Base-by-base conservation (phyloP, 2,797 vertebrate species). In the Acipenser transmontanus region DNA sequence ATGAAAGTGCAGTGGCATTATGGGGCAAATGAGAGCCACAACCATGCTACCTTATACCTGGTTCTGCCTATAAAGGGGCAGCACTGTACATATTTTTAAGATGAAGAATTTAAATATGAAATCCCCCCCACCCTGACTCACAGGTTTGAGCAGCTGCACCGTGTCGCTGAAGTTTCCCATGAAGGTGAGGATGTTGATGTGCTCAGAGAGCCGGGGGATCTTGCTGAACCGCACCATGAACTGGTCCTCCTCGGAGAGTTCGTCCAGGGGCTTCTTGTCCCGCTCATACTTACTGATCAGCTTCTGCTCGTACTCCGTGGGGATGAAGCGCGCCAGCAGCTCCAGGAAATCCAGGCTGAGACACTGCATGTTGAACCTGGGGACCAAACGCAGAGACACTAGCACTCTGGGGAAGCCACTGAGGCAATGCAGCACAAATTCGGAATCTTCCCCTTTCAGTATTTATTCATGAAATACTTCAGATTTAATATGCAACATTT, bases 311-410 rank as follows among this genome's bases (percentile, higher is more conserved):
- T 87, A 97, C 69, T 98, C 95, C 0, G 94, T 94, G 7, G 96
- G 97, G 69, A 96, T 87, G 72, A 98, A 98, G 62, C 86, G 92
- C 73, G 92, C 90, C 56, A 99, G 85, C 65, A 98, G 79, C 79
- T 99, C 97, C 81, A 99, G 80, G 72, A 98, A 95, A 82, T 99
- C 97, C n/a, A 98, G 76, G 71, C 88, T 91, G 66, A 99, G 76
- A 54, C 91, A 76, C 73, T 94, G 78, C 77, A 95, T 90, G 81
- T 98, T 89, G 0, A 96, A 99, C 64, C 97, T 98, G 82, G 8
- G 34, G 8, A 60, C 14, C 50, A 52, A 77, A 0, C 7, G 54
- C 12, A 1, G 47, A 6, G 8, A 2, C 0, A 3, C 4, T 4
- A 34, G 34, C 34, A 34, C 34, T 34, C 34, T 34, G 34, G 4